A percentile compares a stretch with the other conserved stretches of the same genome.
phyloP scores from a whole-genome alignment of 2,113 vertebrate species.

The Ammodytes marinus region DNA sequence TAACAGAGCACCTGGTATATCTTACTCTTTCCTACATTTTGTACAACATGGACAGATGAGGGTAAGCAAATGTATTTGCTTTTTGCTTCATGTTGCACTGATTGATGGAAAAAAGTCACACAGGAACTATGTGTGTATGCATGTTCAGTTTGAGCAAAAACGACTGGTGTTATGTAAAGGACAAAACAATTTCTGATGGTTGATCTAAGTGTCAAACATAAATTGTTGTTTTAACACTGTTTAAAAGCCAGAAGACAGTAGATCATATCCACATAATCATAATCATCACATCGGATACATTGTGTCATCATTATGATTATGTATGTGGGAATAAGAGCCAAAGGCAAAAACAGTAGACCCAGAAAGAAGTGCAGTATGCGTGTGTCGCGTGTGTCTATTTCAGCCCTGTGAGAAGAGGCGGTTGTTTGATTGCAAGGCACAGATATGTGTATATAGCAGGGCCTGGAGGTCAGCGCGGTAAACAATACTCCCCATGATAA shows the following conservation, averaged over 20 bases:
- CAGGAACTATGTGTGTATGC: not conserved
- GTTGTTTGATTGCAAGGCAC: constrained; percentile 71
- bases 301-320: not conserved
- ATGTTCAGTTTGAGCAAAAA: not conserved
- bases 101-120: constrained; percentile 5
- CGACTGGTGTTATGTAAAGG: not conserved
- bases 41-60: not conserved
- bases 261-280: constrained; percentile 5
- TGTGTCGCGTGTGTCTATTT: constrained; percentile 44
- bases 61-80: not conserved
- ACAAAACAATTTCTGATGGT: not conserved
- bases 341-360: constrained; percentile 8
- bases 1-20: not conserved
- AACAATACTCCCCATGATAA: constrained; percentile 81
- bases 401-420: constrained; percentile 39
- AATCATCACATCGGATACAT: constrained; percentile 15
- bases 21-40: not conserved
- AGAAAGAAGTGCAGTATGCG: constrained; percentile 19
- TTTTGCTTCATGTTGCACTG: not conserved
- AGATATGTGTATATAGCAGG: constrained; percentile 75
- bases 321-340: not conserved
- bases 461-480: constrained; percentile 77
- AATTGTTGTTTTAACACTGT: not conserved
- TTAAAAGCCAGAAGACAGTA: not conserved
- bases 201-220: not conserved